A percentile compares a stretch with the other conserved stretches of the same genome.
Evolutionary conservation across 1,140 invertebrate species (phyloP).

Genomic region (Panagrolaimus sp.): DNA sequence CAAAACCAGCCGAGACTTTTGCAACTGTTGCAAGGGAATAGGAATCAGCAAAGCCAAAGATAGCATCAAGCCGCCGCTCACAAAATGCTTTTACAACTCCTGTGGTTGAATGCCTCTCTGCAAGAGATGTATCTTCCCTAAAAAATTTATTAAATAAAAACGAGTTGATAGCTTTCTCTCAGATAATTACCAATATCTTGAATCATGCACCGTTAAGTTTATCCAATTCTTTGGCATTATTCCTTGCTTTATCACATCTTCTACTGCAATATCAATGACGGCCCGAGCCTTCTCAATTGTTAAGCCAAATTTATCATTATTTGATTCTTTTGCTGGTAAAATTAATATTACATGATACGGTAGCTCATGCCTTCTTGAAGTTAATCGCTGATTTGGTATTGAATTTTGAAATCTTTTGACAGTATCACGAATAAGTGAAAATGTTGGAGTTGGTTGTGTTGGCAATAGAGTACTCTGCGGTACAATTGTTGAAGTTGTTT

Average conservation of each 20-base stretch:
- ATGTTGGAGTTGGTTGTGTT: not conserved
- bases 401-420: too few species aligned
- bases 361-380: conserved; percentile 14
- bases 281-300: conserved; percentile 50
- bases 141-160: too few species aligned
- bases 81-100: conserved; percentile 40
- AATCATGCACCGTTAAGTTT: conserved; percentile 50
- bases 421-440: not conserved
- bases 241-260: conserved; percentile 39
- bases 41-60: conserved; percentile 78
- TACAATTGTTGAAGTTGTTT: too few species aligned
- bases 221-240: conserved; percentile 47
- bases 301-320: conserved; percentile 55
- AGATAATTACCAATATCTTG: too few species aligned
- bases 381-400: too few species aligned
- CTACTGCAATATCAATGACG: conserved; percentile 56
- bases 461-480: not conserved
- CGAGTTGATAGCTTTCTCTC: too few species aligned
- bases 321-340: conserved; percentile 43
- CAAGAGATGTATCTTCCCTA: conserved; percentile 50
- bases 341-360: conserved; percentile 52
- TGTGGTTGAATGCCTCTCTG: conserved; percentile 29
- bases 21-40: conserved; percentile 83
- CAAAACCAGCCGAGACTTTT: conserved; percentile 73
- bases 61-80: conserved; percentile 47